These are phyloP conservation scores for Amyelois transitella DNA, from an alignment of 1,140 invertebrate species.

Conservation along the genomic window DNA sequence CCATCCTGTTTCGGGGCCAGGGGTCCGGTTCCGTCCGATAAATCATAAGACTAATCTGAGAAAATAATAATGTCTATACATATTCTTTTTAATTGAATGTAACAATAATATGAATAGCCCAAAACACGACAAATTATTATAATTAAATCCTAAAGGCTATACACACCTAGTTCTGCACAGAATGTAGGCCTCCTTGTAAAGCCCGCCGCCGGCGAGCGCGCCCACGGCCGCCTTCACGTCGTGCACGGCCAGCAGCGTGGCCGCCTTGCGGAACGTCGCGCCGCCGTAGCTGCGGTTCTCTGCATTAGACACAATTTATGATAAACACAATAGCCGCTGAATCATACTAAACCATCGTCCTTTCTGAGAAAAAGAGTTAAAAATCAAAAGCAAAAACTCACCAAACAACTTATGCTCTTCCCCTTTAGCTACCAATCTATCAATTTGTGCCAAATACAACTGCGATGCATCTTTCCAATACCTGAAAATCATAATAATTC, in stretches of 20 bases:
- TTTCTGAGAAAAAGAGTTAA: background rate
- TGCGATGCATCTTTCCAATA: constrained; percentile 59
- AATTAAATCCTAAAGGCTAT: background rate
- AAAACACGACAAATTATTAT: background rate
- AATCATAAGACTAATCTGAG: too few relatives aligned
- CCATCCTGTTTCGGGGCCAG: too few relatives aligned
- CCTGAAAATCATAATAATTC: constrained; percentile 24
- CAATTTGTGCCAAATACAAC: constrained; percentile 50
- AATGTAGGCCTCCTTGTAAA: constrained; percentile 48
- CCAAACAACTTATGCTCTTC: constrained; percentile 31
- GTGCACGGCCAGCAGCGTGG: constrained; percentile 37
- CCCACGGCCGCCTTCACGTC: constrained; percentile 39
- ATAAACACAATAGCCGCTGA: background rate
- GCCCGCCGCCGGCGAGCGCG: constrained; percentile 19
- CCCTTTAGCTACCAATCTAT: constrained; percentile 38
- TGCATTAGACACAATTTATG: constrained; percentile 11
- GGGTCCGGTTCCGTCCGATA: too few relatives aligned
- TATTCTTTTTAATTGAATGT: too few relatives aligned
- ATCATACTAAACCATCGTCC: background rate
- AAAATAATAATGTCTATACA: too few relatives aligned
- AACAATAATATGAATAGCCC: too few relatives aligned
- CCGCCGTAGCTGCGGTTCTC: constrained; percentile 35
- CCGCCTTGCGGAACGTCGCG: constrained; percentile 30
- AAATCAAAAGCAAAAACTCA: constrained; percentile 20
- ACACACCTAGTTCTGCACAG: constrained; percentile 40